phyloP scores from a whole-genome alignment of 2,888 invertebrate species.

The Pelosia muscerda region DNA sequence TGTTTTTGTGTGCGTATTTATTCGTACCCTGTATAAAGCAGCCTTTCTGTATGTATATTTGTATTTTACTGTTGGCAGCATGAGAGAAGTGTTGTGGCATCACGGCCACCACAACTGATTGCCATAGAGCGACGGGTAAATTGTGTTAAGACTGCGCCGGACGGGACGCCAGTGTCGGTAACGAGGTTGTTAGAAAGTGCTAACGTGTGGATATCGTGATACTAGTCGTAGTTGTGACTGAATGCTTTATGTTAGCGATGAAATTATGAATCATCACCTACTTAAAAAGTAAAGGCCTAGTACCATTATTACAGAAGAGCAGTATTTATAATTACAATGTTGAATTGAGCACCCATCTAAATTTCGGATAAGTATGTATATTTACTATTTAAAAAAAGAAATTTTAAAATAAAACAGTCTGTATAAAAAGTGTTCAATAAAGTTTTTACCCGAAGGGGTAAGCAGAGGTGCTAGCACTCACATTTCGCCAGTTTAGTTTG shows the following conservation, averaged over 20 bases:
- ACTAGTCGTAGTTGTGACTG: neutral
- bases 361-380: too few species aligned
- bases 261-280: too few species aligned
- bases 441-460: too few species aligned
- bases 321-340: too few species aligned
- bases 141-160: conserved; percentile 35
- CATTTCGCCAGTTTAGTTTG: too few species aligned
- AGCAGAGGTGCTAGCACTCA: too few species aligned
- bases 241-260: neutral
- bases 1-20: neutral
- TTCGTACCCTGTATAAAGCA: neutral
- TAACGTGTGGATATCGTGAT: neutral
- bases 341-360: too few species aligned
- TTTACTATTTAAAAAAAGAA: too few species aligned
- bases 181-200: neutral
- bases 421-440: too few species aligned
- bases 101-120: conserved; percentile 31
- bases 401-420: too few species aligned
- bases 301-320: too few species aligned
- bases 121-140: conserved; percentile 26
- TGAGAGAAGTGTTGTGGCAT: neutral
- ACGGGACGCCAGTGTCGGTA: neutral
- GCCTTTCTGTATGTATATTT: neutral
- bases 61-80: neutral
- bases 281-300: too few species aligned